Conservation (phyloP, 1,140 invertebrate genomes). For the Lutraria rhynchaena region DNA sequence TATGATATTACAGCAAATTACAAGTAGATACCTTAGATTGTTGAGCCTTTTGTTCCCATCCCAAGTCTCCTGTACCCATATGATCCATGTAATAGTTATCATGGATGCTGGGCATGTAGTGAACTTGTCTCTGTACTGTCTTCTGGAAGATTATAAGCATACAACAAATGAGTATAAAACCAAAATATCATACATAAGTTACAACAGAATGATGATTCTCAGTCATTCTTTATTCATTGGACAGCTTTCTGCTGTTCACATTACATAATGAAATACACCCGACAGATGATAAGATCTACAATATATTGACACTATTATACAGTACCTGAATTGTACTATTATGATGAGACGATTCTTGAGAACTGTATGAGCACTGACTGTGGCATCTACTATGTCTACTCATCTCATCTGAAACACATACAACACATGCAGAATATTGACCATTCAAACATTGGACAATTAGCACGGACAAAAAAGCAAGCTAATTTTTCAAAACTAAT, state of each 20-base stretch:
- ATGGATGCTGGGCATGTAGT: constrained; percentile 29
- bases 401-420: background rate
- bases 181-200: too few species aligned
- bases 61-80: constrained; percentile 24
- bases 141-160: too few species aligned
- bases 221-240: too few species aligned
- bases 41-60: constrained; percentile 8
- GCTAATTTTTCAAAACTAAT: too few species aligned
- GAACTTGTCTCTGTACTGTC: background rate
- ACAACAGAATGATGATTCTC: too few species aligned
- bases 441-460: too few species aligned
- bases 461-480: too few species aligned
- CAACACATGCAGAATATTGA: too few species aligned
- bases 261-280: too few species aligned
- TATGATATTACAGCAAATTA: background rate
- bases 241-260: too few species aligned
- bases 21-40: constrained; percentile 3
- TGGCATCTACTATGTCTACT: background rate
- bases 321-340: constrained; percentile 4
- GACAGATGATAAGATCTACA: too few species aligned
- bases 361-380: constrained; percentile 28
- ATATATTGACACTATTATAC: background rate
- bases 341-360: background rate
- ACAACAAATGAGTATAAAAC: too few species aligned
- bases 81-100: constrained; percentile 15